Percentiles rank a stretch among this genome's conserved stretches.
Evolutionary conservation across 1,140 invertebrate species (phyloP).

Genomic region (Drosophila gunungcola): DNA sequence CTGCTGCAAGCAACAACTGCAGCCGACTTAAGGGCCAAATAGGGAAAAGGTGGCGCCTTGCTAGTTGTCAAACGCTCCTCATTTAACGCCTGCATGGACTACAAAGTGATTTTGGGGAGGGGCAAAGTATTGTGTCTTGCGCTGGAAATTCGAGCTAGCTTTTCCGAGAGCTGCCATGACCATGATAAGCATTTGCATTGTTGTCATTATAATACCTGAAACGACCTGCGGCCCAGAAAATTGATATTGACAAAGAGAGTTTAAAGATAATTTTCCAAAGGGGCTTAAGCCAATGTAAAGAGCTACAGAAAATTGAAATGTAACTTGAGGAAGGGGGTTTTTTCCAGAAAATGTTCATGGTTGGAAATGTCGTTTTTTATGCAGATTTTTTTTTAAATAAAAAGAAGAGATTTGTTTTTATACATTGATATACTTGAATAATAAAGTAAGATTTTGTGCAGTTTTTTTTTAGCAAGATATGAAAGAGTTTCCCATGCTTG

Average conservation of each 20-base stretch:
- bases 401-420: no score
- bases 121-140: conserved; percentile 12
- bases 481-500: background rate
- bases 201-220: conserved; percentile 40
- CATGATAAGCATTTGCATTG: conserved; percentile 48
- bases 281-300: background rate
- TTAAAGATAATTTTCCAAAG: conserved; percentile 31
- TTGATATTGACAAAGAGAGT: conserved; percentile 36
- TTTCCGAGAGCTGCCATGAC: conserved; percentile 25
- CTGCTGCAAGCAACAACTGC: conserved; percentile 27
- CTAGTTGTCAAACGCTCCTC: conserved; percentile 68
- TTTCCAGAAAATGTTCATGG: background rate
- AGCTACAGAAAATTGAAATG: background rate
- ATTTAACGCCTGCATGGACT: conserved; percentile 75
- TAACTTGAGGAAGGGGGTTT: no score
- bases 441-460: background rate
- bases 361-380: no score
- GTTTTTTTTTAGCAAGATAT: no score
- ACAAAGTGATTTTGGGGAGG: conserved; percentile 13
- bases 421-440: background rate
- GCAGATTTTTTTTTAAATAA: background rate
- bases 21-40: background rate
- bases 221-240: conserved; percentile 15
- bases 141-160: conserved; percentile 25
- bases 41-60: conserved; percentile 7